phyloP scores from a whole-genome alignment of 2,113 vertebrate genomes.

The Anser brachyrhynchus region DNA sequence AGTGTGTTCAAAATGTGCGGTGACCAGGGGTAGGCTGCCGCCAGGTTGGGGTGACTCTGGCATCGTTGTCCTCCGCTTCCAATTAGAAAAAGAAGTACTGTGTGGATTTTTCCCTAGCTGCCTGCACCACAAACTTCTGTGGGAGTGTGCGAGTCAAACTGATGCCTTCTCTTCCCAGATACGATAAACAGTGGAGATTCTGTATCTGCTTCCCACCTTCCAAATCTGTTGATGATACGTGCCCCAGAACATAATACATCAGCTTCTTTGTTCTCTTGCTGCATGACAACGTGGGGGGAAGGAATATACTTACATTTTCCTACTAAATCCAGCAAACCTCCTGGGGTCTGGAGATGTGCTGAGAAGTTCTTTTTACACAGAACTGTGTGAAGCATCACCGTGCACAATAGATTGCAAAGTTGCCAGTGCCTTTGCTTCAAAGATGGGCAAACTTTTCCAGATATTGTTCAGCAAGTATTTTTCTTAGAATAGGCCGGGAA shows the following conservation, averaged over 20 bases:
- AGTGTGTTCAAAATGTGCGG: not conserved
- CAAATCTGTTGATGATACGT: not conserved
- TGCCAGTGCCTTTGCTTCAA: slow-evolving; percentile 40
- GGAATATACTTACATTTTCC: slow-evolving; percentile 25
- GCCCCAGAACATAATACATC: not conserved
- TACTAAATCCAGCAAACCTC: slow-evolving; percentile 31
- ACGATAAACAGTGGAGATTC: not conserved
- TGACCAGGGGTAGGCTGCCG: not conserved
- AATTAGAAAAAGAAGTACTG: not conserved
- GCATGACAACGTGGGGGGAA: not conserved
- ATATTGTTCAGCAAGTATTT: slow-evolving; percentile 42
- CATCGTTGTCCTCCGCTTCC: not conserved
- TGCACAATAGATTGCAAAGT: slow-evolving; percentile 28
- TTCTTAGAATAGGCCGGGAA: slow-evolving; percentile 19
- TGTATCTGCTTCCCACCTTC: not conserved
- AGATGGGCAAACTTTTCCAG: slow-evolving; percentile 24
- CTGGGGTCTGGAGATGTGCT: slow-evolving; percentile 7
- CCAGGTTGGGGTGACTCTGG: not conserved
- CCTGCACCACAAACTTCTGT: not conserved
- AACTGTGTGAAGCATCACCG: slow-evolving; percentile 26
- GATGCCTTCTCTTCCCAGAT: not conserved
- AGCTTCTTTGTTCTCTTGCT: slow-evolving; percentile 7
- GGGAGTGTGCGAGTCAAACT: not conserved
- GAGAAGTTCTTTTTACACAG: slow-evolving; percentile 21
- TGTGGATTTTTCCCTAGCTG: not conserved